Conservation (phyloP, 2,888 invertebrate genomes). For the Imbricaverruca yamaguchii region DNA sequence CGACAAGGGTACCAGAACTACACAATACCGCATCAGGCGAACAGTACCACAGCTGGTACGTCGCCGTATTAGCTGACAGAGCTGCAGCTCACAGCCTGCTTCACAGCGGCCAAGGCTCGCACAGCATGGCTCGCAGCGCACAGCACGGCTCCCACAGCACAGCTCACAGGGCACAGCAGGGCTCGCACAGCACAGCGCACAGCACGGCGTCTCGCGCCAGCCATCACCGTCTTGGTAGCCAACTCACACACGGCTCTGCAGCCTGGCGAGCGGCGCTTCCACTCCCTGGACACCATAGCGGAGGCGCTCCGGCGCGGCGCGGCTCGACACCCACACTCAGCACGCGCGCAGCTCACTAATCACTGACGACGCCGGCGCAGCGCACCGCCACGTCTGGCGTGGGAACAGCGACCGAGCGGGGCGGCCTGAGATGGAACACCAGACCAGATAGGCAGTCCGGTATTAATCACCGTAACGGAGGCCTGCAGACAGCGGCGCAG, state of each 20-base stretch:
- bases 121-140: too few relatives aligned
- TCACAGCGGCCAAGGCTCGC: too few relatives aligned
- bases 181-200: too few relatives aligned
- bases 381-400: not conserved
- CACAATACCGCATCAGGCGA: too few relatives aligned
- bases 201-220: too few relatives aligned
- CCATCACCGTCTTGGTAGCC: too few relatives aligned
- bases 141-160: too few relatives aligned
- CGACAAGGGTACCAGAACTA: too few relatives aligned
- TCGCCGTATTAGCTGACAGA: too few relatives aligned
- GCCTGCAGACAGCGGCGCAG: not conserved
- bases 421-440: not conserved
- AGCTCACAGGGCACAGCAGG: too few relatives aligned
- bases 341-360: not conserved
- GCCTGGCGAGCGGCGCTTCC: not conserved
- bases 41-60: too few relatives aligned
- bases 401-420: not conserved
- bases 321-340: not conserved
- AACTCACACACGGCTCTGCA: not conserved
- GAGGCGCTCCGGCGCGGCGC: not conserved
- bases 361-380: not conserved
- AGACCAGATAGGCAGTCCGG: not conserved
- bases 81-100: too few relatives aligned
- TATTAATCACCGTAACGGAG: constrained; percentile 4
- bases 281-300: not conserved